Conservation (phyloP, 2,888 invertebrate species). For the Nephrotoma appendiculata region DNA sequence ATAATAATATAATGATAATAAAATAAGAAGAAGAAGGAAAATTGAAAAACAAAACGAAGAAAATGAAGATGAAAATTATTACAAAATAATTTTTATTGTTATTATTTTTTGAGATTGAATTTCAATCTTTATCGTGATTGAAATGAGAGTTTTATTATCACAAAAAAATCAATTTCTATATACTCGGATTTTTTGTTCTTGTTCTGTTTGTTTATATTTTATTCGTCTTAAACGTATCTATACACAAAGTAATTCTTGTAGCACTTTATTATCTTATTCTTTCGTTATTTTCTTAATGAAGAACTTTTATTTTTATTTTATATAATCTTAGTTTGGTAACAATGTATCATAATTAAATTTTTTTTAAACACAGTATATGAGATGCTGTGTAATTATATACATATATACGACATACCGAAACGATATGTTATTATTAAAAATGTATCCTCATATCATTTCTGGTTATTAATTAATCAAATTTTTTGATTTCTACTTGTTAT, state of each 20-base stretch:
- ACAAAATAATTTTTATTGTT: neutral
- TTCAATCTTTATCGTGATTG: slow-evolving; percentile 2
- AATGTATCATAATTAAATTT: too few species aligned
- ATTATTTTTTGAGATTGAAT: neutral
- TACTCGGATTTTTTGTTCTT: neutral
- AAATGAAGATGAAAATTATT: neutral
- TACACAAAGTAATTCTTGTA: neutral
- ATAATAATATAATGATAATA: neutral
- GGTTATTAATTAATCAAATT: too few species aligned
- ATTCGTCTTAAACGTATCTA: neutral
- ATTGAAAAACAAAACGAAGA: neutral
- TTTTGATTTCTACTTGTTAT: too few species aligned
- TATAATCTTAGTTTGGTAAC: too few species aligned
- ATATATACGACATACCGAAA: too few species aligned
- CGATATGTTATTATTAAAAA: too few species aligned
- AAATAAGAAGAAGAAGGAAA: neutral
- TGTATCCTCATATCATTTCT: too few species aligned
- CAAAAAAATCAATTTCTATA: neutral
- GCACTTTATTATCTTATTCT: neutral
- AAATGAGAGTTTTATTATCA: slow-evolving; percentile 3
- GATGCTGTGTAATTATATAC: too few species aligned
- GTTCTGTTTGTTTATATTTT: neutral
- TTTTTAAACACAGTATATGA: too few species aligned
- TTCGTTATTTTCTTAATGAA: neutral
- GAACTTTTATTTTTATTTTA: neutral